A percentile compares a stretch with the other conserved stretches of the same genome.
These are phyloP conservation scores for Deilephila porcellus DNA, from an alignment of 2,888 invertebrate species.

Conservation along the genomic window DNA sequence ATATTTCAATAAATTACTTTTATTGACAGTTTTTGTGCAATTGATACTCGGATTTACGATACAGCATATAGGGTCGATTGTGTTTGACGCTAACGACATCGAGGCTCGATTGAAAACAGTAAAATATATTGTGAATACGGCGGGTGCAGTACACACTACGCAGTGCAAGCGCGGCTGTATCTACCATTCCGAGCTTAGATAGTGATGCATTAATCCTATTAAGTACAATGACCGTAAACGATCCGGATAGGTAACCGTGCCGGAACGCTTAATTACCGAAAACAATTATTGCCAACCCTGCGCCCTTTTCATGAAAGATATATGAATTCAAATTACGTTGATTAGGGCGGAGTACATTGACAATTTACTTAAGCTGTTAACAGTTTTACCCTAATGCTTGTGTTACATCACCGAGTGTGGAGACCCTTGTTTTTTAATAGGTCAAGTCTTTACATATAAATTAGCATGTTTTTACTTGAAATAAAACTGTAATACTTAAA, in stretches of 20 bases:
- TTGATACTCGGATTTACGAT: slow-evolving; percentile 31
- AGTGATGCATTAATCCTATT: slow-evolving; percentile 59
- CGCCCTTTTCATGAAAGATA: slow-evolving; percentile 55
- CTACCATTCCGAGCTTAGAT: slow-evolving; percentile 42
- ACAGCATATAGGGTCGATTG: slow-evolving; percentile 22
- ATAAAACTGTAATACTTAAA: no score
- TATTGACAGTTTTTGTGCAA: slow-evolving; percentile 26
- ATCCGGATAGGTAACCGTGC: slow-evolving; percentile 52
- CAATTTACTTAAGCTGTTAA: slow-evolving; percentile 30
- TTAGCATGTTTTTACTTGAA: not conserved
- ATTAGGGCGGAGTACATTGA: slow-evolving; percentile 47
- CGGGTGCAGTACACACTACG: not conserved
- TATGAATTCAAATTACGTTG: slow-evolving; percentile 52
- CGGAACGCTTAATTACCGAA: slow-evolving; percentile 57
- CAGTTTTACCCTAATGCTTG: slow-evolving; percentile 12
- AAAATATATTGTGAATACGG: slow-evolving; percentile 28
- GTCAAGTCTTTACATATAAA: not conserved
- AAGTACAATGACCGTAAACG: slow-evolving; percentile 56
- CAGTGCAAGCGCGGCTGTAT: slow-evolving; percentile 2
- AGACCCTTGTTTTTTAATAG: not conserved
- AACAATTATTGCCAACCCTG: slow-evolving; percentile 63
- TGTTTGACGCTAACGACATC: slow-evolving; percentile 30
- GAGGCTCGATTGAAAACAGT: slow-evolving; percentile 29
- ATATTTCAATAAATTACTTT: slow-evolving; percentile 30
- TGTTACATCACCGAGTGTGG: not conserved